Evolutionary conservation across 2,888 invertebrate genomes (phyloP), one percentile per base, ranked within the genome.

Genomic region (Coenonympha arcania): DNA sequence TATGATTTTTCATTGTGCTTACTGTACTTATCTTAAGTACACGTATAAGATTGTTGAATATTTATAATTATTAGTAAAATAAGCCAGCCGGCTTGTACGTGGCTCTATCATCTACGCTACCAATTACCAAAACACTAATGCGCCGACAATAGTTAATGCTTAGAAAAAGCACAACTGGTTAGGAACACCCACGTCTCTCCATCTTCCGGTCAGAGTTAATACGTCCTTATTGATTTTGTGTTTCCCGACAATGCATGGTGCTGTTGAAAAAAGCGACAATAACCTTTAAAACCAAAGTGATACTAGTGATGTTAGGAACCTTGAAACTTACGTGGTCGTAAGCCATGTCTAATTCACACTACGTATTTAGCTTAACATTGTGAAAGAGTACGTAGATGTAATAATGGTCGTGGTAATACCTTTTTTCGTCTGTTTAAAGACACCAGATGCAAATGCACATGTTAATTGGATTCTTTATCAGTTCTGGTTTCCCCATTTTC

Each of bases 391-490:
- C 76, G 69, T 64, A 77, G 75, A 75, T 69, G 73, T 79, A 81
- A 82, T 81, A 74, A 82, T 82, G 76, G 63, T 71, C 64, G 66
- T 73, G 79, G 77, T 81, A 81, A 83, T 83, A 83, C 77, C 76
- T 78, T 77, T 79, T 79, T 80, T 73, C 69, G 71, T 77, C 70
- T 80, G 69, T 71, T 75, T 79, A 79, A 80, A 79, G 73, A 77
- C 68, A 66, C 68, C 68, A 68, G 68, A 65, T 67, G 69, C 65
- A n/a, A 67, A 65, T 69, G 71, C 66, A 68, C 60, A 71, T 67
- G 82, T 66, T 85, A 84, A 84, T 84, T 69, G 75, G 79, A 82
- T 82, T n/a, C n/a, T n/a, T n/a, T 81, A 81, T 76, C 80, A 70
- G 69, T 73, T 65, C 70, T 65, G 65, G 80, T 78, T 77, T 83